phyloP scores from a whole-genome alignment of 2,797 vertebrate species.

The Lepus townsendii region DNA sequence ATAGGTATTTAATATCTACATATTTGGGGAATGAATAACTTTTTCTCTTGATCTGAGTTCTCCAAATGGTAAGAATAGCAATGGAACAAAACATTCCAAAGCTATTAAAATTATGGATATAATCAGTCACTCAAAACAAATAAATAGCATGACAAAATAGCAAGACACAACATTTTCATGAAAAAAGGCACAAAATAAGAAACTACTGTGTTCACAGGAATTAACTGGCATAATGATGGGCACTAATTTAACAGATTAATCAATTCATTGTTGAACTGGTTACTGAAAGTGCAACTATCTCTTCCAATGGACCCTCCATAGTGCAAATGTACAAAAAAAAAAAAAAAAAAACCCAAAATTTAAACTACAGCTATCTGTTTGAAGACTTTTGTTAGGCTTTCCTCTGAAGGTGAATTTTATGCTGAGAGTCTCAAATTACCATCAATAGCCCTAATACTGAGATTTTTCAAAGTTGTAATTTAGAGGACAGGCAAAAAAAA shows the following conservation, averaged over 20 bases:
- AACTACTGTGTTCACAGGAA: background rate
- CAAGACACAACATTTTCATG: conserved; percentile 2
- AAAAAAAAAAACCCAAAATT: no score
- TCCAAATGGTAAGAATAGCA: background rate
- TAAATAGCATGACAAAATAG: background rate
- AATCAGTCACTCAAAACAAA: conserved; percentile 12
- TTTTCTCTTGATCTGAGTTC: background rate
- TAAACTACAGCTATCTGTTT: background rate
- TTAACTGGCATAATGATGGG: background rate
- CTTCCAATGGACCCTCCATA: background rate
- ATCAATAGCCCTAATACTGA: conserved; percentile 68
- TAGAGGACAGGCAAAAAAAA: conserved; percentile 29
- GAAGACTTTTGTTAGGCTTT: conserved; percentile 60
- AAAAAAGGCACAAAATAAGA: background rate
- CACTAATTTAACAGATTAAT: conserved; percentile 22
- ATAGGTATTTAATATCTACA: background rate
- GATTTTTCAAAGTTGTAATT: conserved; percentile 82
- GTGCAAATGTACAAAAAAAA: background rate
- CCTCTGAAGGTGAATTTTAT: conserved; percentile 63
- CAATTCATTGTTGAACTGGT: background rate
- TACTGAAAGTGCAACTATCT: conserved; percentile 3
- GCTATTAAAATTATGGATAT: background rate
- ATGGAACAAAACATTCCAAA: background rate
- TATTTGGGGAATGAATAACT: background rate
- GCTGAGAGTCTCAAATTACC: conserved; percentile 77